A percentile compares a stretch with the other conserved stretches of the same genome.
Conservation (phyloP, 2,113 vertebrate species). For the Polypterus senegalus region DNA sequence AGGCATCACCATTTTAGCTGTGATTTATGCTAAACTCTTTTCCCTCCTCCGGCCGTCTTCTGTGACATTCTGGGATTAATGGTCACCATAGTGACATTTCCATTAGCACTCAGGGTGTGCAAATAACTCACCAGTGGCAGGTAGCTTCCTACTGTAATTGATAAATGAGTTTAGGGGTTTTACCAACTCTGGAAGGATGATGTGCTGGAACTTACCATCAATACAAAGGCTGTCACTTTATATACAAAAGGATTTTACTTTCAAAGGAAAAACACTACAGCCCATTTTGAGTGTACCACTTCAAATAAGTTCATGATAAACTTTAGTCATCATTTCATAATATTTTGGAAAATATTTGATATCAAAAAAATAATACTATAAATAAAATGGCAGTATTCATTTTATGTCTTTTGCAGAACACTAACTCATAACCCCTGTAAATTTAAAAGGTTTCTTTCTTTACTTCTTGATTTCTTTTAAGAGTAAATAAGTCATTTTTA, state of each 20-base stretch:
- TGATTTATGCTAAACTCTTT: conserved; percentile 44
- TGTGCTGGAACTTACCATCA: conserved; percentile 18
- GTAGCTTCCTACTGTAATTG: conserved; percentile 48
- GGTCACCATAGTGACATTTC: conserved; percentile 36
- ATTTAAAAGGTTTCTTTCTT: background rate
- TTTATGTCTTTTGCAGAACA: no score
- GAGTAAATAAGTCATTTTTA: background rate
- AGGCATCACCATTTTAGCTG: conserved; percentile 28
- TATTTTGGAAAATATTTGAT: background rate
- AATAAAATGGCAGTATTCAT: background rate
- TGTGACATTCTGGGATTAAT: conserved; percentile 39
- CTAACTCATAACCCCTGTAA: background rate
- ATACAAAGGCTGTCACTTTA: conserved; percentile 10
- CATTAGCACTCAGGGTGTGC: conserved; percentile 39
- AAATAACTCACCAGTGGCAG: conserved; percentile 44
- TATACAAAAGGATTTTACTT: conserved; percentile 2
- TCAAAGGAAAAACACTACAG: background rate
- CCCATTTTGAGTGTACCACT: background rate
- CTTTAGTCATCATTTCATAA: background rate
- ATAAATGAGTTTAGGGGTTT: conserved; percentile 32
- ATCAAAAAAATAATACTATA: background rate
- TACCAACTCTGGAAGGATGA: conserved; percentile 15
- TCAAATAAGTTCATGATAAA: background rate
- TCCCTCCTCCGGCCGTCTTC: conserved; percentile 37
- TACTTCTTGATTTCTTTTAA: background rate